A percentile compares a stretch with the other conserved stretches of the same genome.
phyloP scores from a whole-genome alignment of 2,888 invertebrate genomes.

The Cetonia aurata region DNA sequence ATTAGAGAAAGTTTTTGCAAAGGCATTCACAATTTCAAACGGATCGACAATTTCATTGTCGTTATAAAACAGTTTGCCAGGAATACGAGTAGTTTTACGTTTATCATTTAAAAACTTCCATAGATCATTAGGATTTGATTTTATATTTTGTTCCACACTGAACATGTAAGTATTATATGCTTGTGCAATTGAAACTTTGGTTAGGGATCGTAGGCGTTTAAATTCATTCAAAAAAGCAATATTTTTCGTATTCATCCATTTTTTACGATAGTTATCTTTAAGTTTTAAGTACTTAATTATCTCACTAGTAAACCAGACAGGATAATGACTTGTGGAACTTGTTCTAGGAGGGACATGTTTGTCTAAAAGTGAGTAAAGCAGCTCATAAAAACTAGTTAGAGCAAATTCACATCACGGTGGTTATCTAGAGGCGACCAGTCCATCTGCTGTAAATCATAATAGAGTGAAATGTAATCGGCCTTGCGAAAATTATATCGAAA shows the following conservation, averaged over 20 bases:
- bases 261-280: background rate
- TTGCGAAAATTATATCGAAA: conserved; percentile 3
- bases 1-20: background rate
- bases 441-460: too few relatives aligned
- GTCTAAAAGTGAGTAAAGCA: too few relatives aligned
- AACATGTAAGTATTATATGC: background rate
- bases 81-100: background rate
- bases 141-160: background rate
- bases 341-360: too few relatives aligned
- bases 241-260: too few relatives aligned
- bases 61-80: background rate
- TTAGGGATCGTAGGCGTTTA: too few relatives aligned
- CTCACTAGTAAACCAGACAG: background rate
- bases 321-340: background rate
- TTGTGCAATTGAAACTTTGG: too few relatives aligned
- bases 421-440: too few relatives aligned
- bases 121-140: background rate
- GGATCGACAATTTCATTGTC: background rate
- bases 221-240: too few relatives aligned
- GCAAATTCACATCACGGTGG: too few relatives aligned
- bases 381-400: too few relatives aligned
- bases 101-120: conserved; percentile 7
- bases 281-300: background rate
- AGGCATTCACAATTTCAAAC: background rate
- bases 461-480: background rate